Evolutionary conservation across 2,113 vertebrate genomes (phyloP), one percentile per base, ranked within the genome.

Genomic region (Puffinus mauretanicus): DNA sequence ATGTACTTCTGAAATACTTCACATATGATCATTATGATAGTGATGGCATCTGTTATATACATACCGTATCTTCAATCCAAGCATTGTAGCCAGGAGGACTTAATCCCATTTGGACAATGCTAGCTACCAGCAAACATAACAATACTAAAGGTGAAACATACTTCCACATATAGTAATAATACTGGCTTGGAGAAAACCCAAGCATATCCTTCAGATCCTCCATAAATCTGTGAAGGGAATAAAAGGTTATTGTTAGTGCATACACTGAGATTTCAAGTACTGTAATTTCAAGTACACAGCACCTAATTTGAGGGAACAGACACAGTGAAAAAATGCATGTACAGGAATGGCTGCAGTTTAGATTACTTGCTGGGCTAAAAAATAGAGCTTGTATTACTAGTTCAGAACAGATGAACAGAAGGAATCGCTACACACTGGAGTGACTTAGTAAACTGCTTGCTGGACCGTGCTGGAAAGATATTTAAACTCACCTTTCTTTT

Each of bases 101-200:
- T 97, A 99, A 98, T 93, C 94, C 95, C 98, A 99, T 98, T 98
- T 99, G 99, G 94, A 99, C 97, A 90, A 99, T 51, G 81, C 99
- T 99, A 96, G 98, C 97, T 79, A 97, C 88, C 69, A 99, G 97
- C 87, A 99, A 98, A 36, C 98, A 97, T 51, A 98, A 72, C 62
- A 99, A 97, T 78, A 99, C 98, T 85, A 99, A 91, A 76, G 99
- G 99, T 42, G 99, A 99, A 94, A 99, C 91, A 76, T 98, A 99
- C 98, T 99, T 99, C 99, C 99, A 99, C 98, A 99, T 99, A 96
- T 99, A 99, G 94, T 99, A 99, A 95, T 99, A 99, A 96, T 99
- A 99, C 40, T 96, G 98, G 95, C 97, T 98, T 51, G 99, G 99
- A 58, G 98, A 98, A 96, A 99, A 99, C 36, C 99, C 99, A 96